Percentiles rank a stretch among this genome's conserved stretches.
phyloP scores from a whole-genome alignment of 2,888 invertebrate genomes.

The Mellilla xanthometata region DNA sequence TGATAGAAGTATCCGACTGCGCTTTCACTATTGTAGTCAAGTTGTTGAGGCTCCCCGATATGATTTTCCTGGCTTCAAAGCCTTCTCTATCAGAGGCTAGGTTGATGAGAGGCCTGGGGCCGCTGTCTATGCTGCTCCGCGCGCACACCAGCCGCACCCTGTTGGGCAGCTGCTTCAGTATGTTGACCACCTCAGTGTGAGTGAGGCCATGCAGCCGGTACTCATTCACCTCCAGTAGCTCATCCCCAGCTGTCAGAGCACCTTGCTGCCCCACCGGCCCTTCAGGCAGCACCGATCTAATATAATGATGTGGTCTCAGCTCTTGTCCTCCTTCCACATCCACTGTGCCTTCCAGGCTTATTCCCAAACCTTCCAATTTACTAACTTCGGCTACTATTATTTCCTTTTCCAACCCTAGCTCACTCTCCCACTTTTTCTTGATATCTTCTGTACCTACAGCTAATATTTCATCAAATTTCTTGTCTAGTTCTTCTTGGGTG shows the following conservation, averaged over 20 bases:
- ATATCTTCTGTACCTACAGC: constrained; percentile 83
- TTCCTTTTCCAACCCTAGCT: constrained; percentile 92
- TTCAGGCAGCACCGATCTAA: constrained; percentile 96
- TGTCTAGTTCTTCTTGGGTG: constrained; percentile 73
- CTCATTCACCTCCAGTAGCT: constrained; percentile 97
- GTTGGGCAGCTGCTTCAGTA: constrained; percentile 95
- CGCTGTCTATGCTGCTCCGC: constrained; percentile 85
- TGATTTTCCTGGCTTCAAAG: constrained; percentile 90
- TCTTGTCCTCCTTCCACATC: constrained; percentile 99
- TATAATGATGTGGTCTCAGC: constrained; percentile 99
- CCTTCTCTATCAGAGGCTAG: constrained; percentile 90
- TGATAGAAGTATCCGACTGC: constrained; percentile 96
- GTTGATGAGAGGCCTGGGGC: constrained; percentile 87
- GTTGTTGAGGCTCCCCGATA: constrained; percentile 94
- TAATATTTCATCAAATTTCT: constrained; percentile 83
- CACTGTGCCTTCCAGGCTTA: constrained; percentile 98
- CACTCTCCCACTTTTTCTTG: constrained; percentile 89
- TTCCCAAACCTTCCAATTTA: constrained; percentile 96
- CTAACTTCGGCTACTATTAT: constrained; percentile 96
- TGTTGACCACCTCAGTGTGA: constrained; percentile 98
- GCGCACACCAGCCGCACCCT: constrained; percentile 97
- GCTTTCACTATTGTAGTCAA: constrained; percentile 93
- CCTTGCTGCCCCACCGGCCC: constrained; percentile 98
- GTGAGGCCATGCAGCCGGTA: constrained; percentile 94
- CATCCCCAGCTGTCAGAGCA: constrained; percentile 96